Base-by-base conservation (phyloP, 2,888 invertebrate species). In the Ichneumoninae sp. region DNA sequence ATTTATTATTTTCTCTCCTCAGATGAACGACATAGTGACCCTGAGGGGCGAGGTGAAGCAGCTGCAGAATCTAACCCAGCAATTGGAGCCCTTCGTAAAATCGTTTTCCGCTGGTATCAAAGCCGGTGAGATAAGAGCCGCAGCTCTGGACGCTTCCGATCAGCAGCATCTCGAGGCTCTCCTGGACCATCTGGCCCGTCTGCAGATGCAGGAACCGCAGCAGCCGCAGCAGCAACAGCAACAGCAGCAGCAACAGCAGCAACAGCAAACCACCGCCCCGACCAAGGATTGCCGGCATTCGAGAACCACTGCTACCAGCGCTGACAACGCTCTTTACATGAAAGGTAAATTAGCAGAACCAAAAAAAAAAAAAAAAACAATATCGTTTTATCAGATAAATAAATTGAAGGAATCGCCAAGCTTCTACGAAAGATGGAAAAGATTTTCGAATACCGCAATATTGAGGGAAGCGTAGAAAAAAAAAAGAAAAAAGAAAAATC, bases 31-130 rank as follows among this genome's bases (percentile, higher is more conserved):
- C 91, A 95, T 96, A 30, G 94, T 95, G 87, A 95, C 95, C 66
- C 92, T 96, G 81, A 95, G 96, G 77, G 95, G 95, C 83, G 96
- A 96, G 91, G 95, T 96, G 87, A 96, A 96, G 89, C 96, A 96
- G 88, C 92, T 96, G 85, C 95, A 95, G 88, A 95, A 94, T 26
- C 94, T 96, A 65, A 95, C 96, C 0, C 95, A 95, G 81, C 96
- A 96, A 88, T 92, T 96, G 82, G 96, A 96, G 88, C 96, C 96
- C 0, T 96, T 96, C 91, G 95, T 96, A 44, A 95, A 95, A 85
- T 95, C 95, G 26, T 92, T 95, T 81, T 93, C 94, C 0, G 94
- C 94, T 3, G 94, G 90, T 82, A 87, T 93, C 26, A 89, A 82
- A 71, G 91, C 92, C 19, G 93, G 92, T 0, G 93, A 93, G 80